phyloP scores from a whole-genome alignment of 2,113 vertebrate species.

The Anolis carolinensis region DNA sequence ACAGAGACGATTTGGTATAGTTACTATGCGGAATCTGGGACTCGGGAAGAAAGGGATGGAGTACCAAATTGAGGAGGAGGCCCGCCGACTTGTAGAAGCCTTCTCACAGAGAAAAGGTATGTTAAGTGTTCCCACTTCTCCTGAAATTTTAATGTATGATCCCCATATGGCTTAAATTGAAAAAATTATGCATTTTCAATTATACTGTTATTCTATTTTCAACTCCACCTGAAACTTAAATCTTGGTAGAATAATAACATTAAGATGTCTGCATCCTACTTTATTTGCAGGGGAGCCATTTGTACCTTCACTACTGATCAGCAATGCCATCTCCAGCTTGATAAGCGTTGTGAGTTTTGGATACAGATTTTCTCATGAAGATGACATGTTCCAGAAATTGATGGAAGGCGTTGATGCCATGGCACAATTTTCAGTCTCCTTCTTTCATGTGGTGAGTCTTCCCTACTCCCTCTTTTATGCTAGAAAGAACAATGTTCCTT shows the following conservation, averaged over 20 bases:
- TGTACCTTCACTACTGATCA: not conserved
- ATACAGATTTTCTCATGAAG: not conserved
- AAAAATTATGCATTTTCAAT: too few species aligned
- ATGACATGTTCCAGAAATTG: not conserved
- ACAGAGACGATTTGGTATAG: constrained; percentile 7
- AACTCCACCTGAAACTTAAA: not conserved
- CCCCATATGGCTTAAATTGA: too few species aligned
- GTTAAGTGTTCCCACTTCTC: not conserved
- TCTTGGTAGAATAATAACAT: not conserved
- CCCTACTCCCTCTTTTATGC: not conserved
- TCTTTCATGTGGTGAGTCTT: not conserved
- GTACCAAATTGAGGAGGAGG: not conserved
- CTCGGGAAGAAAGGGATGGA: constrained; percentile 1
- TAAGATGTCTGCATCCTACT: not conserved
- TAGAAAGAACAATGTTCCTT: too few species aligned
- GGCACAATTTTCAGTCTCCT: not conserved
- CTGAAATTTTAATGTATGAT: too few species aligned
- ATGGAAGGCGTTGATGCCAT: not conserved
- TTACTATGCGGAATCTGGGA: constrained; percentile 6
- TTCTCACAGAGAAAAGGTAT: not conserved
- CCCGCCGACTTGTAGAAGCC: not conserved
- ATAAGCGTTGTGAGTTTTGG: not conserved
- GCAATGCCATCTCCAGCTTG: not conserved
- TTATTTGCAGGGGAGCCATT: not conserved
- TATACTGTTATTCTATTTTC: too few species aligned